Evolutionary conservation across 2,797 vertebrate species (phyloP), one percentile per base, ranked within the genome.

Genomic region (Falco berigora): DNA sequence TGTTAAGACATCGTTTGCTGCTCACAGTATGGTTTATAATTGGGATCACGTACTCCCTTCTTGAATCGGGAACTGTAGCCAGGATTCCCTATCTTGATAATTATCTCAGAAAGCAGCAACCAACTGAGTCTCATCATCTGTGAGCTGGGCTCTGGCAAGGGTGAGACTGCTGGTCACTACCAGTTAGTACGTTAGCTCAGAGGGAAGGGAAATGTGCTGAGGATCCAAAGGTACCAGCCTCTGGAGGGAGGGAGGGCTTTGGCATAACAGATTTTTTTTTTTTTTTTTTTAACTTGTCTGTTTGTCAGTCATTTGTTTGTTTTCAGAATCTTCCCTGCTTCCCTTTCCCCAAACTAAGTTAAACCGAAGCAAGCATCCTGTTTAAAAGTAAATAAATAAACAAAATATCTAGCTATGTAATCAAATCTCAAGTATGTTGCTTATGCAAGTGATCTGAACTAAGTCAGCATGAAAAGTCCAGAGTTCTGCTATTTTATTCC

Each of bases 371-470:
- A 87, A 96, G 95, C 95, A 97, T 97, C 96, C 96, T 97, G 96
- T 97, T 97, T 97, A 94, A 92, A 95, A 96, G 96, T 96, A 97
- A 97, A 97, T 94, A 97, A 97, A 97, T 96, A 97, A 96, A 95
- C 96, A 96, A 82, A 93, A 77, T 63, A 32, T 82, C 59, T 91
- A 89, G 86, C 92, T 93, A 96, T 97, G 96, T 97, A 96, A 97
- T 97, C 95, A 96, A 91, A 94, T 95, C 81, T 96, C 84, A 96
- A 97, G 96, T 92, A 77, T 53, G 46, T 68, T 92, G 68, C 89
- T 96, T 92, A 86, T 92, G 72, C 87, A 96, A 96, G 76, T 78
- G 87, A 86, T 75, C 87, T 91, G 82, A 92, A 92, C 91, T 69
- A 80, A 94, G 84, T 64, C 74, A 91, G 36, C 76, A 74, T 61